A percentile compares a stretch with the other conserved stretches of the same genome.
These are phyloP conservation scores for Monochamus alternatus DNA, from an alignment of 2,888 invertebrate genomes.

Conservation along the genomic window DNA sequence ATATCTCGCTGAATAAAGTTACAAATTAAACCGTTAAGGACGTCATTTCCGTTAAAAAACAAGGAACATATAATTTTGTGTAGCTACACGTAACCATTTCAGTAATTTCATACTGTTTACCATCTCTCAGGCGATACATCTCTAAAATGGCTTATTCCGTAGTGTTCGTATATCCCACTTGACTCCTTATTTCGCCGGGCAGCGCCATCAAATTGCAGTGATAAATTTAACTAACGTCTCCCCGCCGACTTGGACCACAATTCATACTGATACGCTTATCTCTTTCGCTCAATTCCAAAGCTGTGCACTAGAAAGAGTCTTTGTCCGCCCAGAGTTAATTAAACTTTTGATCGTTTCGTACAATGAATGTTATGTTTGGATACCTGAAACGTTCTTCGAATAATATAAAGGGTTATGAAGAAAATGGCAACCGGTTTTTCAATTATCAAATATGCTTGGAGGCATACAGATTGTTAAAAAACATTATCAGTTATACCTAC, in stretches of 20 bases:
- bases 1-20: not conserved
- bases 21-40: not conserved
- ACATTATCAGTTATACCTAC: no score
- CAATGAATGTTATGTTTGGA: slow-evolving; percentile 62
- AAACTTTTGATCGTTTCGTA: slow-evolving; percentile 68
- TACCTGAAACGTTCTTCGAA: slow-evolving; percentile 51
- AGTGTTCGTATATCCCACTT: slow-evolving; percentile 64
- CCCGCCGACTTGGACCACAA: slow-evolving; percentile 68
- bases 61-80: slow-evolving; percentile 40
- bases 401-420: slow-evolving; percentile 30
- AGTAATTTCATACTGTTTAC: slow-evolving; percentile 67
- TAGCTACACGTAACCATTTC: slow-evolving; percentile 51
- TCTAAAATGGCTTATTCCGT: slow-evolving; percentile 67
- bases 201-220: slow-evolving; percentile 68
- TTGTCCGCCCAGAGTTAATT: slow-evolving; percentile 65
- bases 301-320: slow-evolving; percentile 51
- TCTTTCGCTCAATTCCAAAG: slow-evolving; percentile 59
- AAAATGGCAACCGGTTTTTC: slow-evolving; percentile 11
- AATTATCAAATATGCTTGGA: not conserved
- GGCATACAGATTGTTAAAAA: no score
- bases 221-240: slow-evolving; percentile 70
- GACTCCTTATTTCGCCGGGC: slow-evolving; percentile 67
- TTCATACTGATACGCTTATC: slow-evolving; percentile 67
- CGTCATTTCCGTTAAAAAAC: not conserved
- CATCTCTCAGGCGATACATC: slow-evolving; percentile 66